Conservation (phyloP, 1,140 invertebrate genomes). For the Drosophila carrolli region DNA sequence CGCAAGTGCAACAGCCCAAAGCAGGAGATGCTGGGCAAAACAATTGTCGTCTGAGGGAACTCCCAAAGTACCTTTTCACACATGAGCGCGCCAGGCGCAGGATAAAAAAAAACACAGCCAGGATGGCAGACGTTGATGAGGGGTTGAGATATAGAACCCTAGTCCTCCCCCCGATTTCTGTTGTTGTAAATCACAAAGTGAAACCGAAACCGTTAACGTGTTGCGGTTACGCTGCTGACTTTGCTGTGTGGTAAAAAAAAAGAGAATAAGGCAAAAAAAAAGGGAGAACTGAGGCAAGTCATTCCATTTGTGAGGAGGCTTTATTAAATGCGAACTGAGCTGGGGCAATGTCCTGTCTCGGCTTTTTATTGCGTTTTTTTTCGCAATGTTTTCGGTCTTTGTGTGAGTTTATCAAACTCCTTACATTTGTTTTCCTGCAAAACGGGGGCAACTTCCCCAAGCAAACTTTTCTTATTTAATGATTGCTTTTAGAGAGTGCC, state of each 20-base stretch:
- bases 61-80: slow-evolving; percentile 82
- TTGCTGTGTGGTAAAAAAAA: slow-evolving; percentile 47
- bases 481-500: slow-evolving; percentile 60
- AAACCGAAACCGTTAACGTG: slow-evolving; percentile 83
- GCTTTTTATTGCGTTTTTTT: slow-evolving; percentile 76
- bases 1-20: slow-evolving; percentile 51
- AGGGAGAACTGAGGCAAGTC: slow-evolving; percentile 56
- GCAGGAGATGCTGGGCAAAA: slow-evolving; percentile 39
- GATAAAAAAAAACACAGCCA: not conserved
- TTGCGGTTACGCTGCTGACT: slow-evolving; percentile 83
- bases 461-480: slow-evolving; percentile 72
- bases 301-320: slow-evolving; percentile 77
- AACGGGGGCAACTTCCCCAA: slow-evolving; percentile 30
- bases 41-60: slow-evolving; percentile 38
- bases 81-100: slow-evolving; percentile 65
- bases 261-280: slow-evolving; percentile 17
- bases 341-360: slow-evolving; percentile 66
- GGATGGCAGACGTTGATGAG: slow-evolving; percentile 24
- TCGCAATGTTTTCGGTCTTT: slow-evolving; percentile 47
- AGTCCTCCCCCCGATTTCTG: slow-evolving; percentile 17
- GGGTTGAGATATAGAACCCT: slow-evolving; percentile 7
- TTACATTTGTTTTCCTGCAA: slow-evolving; percentile 79
- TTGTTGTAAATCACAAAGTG: slow-evolving; percentile 80
- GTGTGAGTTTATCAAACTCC: slow-evolving; percentile 73
- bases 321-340: slow-evolving; percentile 73